These are phyloP conservation scores for Oryzaephilus surinamensis DNA, from an alignment of 1,140 invertebrate genomes.

Conservation along the genomic window DNA sequence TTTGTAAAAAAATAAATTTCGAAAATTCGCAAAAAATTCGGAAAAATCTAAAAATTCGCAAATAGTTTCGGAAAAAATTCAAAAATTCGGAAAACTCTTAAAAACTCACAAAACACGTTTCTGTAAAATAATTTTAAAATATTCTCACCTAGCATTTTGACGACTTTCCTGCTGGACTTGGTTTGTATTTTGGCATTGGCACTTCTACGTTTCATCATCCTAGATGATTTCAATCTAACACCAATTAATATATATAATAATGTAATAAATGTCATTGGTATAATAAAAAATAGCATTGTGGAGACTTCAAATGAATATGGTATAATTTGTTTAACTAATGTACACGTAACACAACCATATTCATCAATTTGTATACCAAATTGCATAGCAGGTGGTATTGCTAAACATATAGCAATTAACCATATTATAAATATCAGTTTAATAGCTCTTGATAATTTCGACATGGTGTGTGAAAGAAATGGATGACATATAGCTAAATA, in stretches of 20 bases:
- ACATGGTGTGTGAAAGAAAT: constrained; percentile 72
- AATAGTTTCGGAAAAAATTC: not conserved
- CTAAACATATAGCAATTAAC: constrained; percentile 58
- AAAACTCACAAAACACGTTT: not conserved
- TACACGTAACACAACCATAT: constrained; percentile 21
- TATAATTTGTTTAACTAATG: constrained; percentile 48
- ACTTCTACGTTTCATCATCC: constrained; percentile 36
- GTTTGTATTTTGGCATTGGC: constrained; percentile 27
- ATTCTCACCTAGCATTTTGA: constrained; percentile 51
- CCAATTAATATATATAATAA: constrained; percentile 78
- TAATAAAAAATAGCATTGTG: constrained; percentile 73
- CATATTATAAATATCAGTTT: constrained; percentile 65
- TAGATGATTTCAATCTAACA: constrained; percentile 55
- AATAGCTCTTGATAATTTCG: constrained; percentile 62
- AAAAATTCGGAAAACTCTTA: not conserved
- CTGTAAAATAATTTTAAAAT: not conserved
- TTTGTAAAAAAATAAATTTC: too few species aligned
- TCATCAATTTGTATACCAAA: constrained; percentile 48
- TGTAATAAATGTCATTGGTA: constrained; percentile 77
- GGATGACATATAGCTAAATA: constrained; percentile 79
- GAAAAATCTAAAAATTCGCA: too few species aligned
- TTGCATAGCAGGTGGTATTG: constrained; percentile 69
- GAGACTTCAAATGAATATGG: constrained; percentile 73
- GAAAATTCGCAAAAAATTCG: too few species aligned
- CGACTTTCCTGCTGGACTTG: constrained; percentile 42